These are phyloP conservation scores for Sphaerophoria taeniata DNA, from an alignment of 2,888 invertebrate genomes.

Conservation along the genomic window DNA sequence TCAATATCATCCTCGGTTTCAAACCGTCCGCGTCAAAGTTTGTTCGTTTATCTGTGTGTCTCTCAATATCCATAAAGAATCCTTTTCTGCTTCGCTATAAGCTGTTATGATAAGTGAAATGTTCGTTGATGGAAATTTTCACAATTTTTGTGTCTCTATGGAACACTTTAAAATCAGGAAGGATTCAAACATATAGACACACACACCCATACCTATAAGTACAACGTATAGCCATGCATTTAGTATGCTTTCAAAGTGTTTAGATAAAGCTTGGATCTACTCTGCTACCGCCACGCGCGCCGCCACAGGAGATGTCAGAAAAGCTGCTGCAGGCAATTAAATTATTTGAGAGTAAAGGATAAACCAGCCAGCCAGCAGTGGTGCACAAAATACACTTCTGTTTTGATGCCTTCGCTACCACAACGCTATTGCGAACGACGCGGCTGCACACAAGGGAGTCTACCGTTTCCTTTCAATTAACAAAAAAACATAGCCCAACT, in stretches of 20 bases:
- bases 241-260: conserved; percentile 32
- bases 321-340: conserved; percentile 60
- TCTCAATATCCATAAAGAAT: conserved; percentile 28
- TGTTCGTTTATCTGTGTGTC: not conserved
- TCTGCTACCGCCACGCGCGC: too few species aligned
- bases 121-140: conserved; percentile 48
- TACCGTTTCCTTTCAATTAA: conserved; percentile 38
- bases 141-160: conserved; percentile 9
- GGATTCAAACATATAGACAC: too few species aligned
- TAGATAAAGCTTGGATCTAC: conserved; percentile 32
- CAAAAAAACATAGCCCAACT: conserved; percentile 34
- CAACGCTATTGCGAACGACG: too few species aligned
- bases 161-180: not conserved
- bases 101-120: conserved; percentile 41
- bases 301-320: not conserved
- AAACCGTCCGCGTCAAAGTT: not conserved
- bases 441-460: not conserved
- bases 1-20: not conserved
- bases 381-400: conserved; percentile 36
- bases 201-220: not conserved
- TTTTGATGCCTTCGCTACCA: conserved; percentile 2
- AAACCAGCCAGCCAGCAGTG: conserved; percentile 11
- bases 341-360: conserved; percentile 55
- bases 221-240: not conserved
- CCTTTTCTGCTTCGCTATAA: conserved; percentile 8